These are phyloP conservation scores for Cheilosia scutellata DNA, from an alignment of 2,888 invertebrate species.

Conservation along the genomic window DNA sequence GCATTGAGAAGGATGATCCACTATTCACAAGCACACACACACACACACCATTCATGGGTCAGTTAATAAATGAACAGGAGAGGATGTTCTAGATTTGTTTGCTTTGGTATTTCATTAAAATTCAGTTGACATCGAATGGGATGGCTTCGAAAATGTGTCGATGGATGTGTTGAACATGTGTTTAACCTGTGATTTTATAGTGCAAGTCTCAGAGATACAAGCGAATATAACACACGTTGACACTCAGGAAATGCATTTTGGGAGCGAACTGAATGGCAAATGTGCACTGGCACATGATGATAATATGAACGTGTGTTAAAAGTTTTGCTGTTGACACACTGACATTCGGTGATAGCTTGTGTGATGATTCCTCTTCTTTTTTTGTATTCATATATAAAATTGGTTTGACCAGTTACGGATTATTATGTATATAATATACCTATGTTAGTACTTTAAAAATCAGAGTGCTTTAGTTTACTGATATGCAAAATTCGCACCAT, in stretches of 20 bases:
- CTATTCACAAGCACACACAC: constrained; percentile 3
- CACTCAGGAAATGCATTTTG: constrained; percentile 71
- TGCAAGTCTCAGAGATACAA: constrained; percentile 50
- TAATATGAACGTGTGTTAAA: constrained; percentile 44
- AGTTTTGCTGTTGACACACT: constrained; percentile 57
- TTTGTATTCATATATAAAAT: constrained; percentile 18
- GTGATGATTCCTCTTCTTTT: constrained; percentile 41
- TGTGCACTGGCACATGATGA: constrained; percentile 30
- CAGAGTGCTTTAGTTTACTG: neutral
- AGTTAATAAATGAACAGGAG: constrained; percentile 75
- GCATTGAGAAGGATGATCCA: constrained; percentile 60
- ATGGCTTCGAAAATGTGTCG: constrained; percentile 76
- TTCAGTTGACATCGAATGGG: constrained; percentile 76
- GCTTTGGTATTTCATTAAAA: constrained; percentile 76
- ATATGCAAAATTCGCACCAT: no score
- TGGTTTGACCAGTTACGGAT: constrained; percentile 1
- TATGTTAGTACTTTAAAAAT: neutral
- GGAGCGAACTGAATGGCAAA: constrained; percentile 46
- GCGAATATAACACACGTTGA: constrained; percentile 64
- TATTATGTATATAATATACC: neutral
- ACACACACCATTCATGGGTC: constrained; percentile 68
- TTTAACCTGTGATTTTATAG: constrained; percentile 75
- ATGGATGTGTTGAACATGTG: constrained; percentile 75
- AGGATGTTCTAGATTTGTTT: constrained; percentile 73
- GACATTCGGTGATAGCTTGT: constrained; percentile 44